Percentiles rank a stretch among this genome's conserved stretches.
Conservation (phyloP, 2,888 invertebrate genomes). For the Cynaeus angustus region DNA sequence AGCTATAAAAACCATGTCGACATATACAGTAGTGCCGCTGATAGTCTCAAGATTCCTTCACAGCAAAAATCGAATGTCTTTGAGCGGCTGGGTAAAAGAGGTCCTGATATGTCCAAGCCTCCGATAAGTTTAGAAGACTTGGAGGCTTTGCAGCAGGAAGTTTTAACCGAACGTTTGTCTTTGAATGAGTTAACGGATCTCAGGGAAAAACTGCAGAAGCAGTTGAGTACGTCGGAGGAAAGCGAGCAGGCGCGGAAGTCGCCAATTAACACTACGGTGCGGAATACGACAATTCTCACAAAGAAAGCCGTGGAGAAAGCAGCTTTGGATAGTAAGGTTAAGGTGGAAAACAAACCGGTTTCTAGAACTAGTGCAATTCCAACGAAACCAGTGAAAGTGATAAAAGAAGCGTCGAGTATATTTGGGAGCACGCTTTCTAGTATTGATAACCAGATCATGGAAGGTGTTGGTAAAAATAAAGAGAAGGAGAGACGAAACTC, state of each 20-base stretch:
- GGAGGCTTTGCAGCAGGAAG: conserved; percentile 62
- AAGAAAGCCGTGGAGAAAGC: conserved; percentile 46
- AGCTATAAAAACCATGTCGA: conserved; percentile 62
- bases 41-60: conserved; percentile 56
- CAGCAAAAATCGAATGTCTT: conserved; percentile 29
- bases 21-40: conserved; percentile 63
- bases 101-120: conserved; percentile 65
- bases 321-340: conserved; percentile 7
- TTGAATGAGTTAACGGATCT: conserved; percentile 73
- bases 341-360: conserved; percentile 3
- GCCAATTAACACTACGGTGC: conserved; percentile 55
- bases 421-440: conserved; percentile 60
- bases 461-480: conserved; percentile 45
- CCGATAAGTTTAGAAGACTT: conserved; percentile 67
- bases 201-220: conserved; percentile 72
- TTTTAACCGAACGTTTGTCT: conserved; percentile 72
- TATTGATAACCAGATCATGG: conserved; percentile 60
- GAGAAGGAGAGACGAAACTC: conserved; percentile 41
- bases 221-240: conserved; percentile 57
- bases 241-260: neutral
- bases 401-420: conserved; percentile 57
- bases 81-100: conserved; percentile 42
- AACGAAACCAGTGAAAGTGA: conserved; percentile 51
- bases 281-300: conserved; percentile 53
- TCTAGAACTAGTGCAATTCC: neutral